These are phyloP conservation scores for Oostethus manadensis DNA, from an alignment of 2,113 vertebrate species.

Conservation along the genomic window DNA sequence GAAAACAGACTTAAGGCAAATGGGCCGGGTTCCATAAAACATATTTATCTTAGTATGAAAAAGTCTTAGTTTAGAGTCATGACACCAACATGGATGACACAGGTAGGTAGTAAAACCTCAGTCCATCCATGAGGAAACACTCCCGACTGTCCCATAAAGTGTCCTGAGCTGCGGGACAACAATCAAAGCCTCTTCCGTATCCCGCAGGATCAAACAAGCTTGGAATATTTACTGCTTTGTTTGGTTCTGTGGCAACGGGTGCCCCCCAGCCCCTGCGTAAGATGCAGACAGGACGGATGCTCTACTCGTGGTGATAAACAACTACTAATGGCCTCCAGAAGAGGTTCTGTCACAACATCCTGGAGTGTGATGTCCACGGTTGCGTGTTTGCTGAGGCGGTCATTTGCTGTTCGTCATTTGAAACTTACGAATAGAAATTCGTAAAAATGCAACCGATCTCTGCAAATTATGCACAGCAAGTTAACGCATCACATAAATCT, in stretches of 20 bases:
- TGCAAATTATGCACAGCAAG: too few species aligned
- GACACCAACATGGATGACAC: too few species aligned
- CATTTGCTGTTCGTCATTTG: slow-evolving; percentile 9
- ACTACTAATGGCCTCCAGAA: background rate
- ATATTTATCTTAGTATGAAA: too few species aligned
- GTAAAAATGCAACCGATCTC: too few species aligned
- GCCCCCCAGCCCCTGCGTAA: slow-evolving; percentile 9
- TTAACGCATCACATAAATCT: too few species aligned
- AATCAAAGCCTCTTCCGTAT: slow-evolving; percentile 66
- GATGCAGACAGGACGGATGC: slow-evolving; percentile 22
- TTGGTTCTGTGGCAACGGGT: slow-evolving; percentile 43
- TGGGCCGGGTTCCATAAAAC: too few species aligned
- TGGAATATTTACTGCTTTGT: slow-evolving; percentile 67
- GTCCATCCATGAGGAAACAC: slow-evolving; percentile 47
- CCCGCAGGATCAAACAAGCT: slow-evolving; percentile 60
- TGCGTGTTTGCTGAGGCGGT: background rate
- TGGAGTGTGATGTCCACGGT: background rate
- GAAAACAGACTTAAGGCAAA: too few species aligned
- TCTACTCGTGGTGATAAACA: slow-evolving; percentile 13
- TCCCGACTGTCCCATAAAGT: slow-evolving; percentile 23
- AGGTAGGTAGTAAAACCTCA: background rate
- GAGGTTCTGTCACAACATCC: background rate
- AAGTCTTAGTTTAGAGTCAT: too few species aligned
- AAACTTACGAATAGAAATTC: background rate
- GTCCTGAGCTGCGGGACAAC: slow-evolving; percentile 39